Evolutionary conservation across 2,888 invertebrate species (phyloP).

Genomic region (Endotricha flammealis): DNA sequence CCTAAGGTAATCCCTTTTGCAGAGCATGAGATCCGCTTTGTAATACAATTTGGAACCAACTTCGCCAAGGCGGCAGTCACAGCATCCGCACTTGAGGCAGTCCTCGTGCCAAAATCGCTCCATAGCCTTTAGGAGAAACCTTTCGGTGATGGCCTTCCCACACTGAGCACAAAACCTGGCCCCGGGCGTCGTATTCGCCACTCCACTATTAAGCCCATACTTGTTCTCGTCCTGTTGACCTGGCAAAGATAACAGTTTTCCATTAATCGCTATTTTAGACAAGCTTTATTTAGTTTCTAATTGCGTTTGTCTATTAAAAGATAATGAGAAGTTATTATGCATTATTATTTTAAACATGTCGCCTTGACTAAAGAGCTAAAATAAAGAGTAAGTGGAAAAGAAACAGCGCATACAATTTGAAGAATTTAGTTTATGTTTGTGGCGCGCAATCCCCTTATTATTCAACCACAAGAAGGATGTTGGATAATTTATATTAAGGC

Average conservation of each 20-base stretch:
- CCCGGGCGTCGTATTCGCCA: slow-evolving; percentile 49
- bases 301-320: no score
- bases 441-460: slow-evolving; percentile 8
- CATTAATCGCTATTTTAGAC: no score
- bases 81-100: slow-evolving; percentile 94
- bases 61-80: slow-evolving; percentile 95
- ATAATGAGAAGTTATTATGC: no score
- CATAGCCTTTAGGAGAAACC: slow-evolving; percentile 89
- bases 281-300: no score
- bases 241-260: slow-evolving; percentile 35
- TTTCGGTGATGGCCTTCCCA: slow-evolving; percentile 90
- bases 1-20: slow-evolving; percentile 95
- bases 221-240: slow-evolving; percentile 72
- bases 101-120: slow-evolving; percentile 97
- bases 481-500: slow-evolving; percentile 41
- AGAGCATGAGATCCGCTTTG: slow-evolving; percentile 93
- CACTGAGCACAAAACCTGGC: slow-evolving; percentile 89
- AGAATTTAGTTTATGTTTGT: slow-evolving; percentile 2
- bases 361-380: no score
- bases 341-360: no score
- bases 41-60: slow-evolving; percentile 94
- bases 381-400: no score
- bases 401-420: no score
- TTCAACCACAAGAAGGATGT: slow-evolving; percentile 15
- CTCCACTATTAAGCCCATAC: slow-evolving; percentile 52